A percentile compares a stretch with the other conserved stretches of the same genome.
These are phyloP conservation scores for Rhynchomys soricoides DNA, from an alignment of 2,113 vertebrate genomes.

Conservation along the genomic window DNA sequence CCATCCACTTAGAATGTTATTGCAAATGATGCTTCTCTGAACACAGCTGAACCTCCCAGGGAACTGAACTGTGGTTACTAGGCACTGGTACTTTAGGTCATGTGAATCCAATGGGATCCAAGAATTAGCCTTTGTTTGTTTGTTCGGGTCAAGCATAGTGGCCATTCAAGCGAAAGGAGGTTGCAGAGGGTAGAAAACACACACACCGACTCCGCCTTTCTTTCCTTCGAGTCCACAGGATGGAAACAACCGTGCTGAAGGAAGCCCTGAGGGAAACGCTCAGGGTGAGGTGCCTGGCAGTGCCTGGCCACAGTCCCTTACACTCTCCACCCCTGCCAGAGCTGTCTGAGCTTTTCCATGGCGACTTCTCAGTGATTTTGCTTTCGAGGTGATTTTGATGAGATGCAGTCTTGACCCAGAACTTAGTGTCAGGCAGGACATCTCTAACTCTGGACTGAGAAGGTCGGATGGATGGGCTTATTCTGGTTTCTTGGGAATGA, in stretches of 20 bases:
- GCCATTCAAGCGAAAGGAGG: background rate
- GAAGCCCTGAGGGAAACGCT: background rate
- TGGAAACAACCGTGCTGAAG: background rate
- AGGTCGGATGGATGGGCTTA: too few species aligned
- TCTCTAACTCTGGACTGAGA: background rate
- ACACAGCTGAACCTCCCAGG: background rate
- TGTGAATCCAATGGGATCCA: background rate
- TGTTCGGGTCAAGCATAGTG: background rate
- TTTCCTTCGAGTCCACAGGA: background rate
- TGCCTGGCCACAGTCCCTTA: background rate
- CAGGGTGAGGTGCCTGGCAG: background rate
- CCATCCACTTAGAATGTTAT: too few species aligned
- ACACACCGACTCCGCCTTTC: background rate
- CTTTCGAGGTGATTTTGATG: background rate
- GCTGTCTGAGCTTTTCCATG: background rate
- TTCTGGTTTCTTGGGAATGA: background rate
- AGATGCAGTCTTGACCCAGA: background rate
- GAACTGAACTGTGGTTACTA: background rate
- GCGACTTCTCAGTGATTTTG: background rate
- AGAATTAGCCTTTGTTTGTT: background rate
- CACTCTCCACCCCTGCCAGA: background rate
- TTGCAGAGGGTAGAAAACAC: background rate
- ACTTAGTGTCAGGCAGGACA: background rate
- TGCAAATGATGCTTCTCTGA: background rate
- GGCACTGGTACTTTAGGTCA: too few species aligned